A percentile compares a stretch with the other conserved stretches of the same genome.
Conservation (phyloP, 2,797 vertebrate genomes). For the Paedocypris micromegethes region DNA sequence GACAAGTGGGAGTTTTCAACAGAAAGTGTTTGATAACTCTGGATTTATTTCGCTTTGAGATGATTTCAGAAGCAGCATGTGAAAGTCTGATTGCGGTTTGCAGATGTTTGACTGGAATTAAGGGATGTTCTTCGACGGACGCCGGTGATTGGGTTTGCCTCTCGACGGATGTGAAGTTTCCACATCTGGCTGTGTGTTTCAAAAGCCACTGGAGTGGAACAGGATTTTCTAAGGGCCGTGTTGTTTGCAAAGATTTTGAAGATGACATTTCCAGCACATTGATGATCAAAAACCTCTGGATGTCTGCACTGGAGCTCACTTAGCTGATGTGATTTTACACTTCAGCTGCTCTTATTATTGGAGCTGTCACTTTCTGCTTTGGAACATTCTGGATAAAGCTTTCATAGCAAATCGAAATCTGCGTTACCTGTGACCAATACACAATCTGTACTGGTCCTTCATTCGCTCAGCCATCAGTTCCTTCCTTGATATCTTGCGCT, state of each 20-base stretch:
- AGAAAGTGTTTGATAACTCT: conserved; percentile 30
- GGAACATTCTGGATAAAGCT: background rate
- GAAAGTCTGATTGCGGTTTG: no score
- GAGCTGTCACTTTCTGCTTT: conserved; percentile 27
- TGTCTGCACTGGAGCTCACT: background rate
- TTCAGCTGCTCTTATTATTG: conserved; percentile 2
- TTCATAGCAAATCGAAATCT: conserved; percentile 10
- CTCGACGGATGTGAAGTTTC: no score
- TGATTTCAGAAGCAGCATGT: background rate
- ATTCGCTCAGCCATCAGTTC: conserved; percentile 10
- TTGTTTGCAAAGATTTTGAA: conserved; percentile 25
- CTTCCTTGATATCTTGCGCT: background rate
- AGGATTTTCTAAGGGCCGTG: background rate
- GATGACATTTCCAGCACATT: conserved; percentile 22
- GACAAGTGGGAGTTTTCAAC: conserved; percentile 22
- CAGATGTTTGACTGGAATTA: no score
- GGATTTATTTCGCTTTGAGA: conserved; percentile 1
- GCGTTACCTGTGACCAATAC: conserved; percentile 20
- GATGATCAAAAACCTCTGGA: background rate
- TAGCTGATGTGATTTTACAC: background rate
- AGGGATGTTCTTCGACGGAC: no score
- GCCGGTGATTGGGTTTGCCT: no score
- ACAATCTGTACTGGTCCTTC: conserved; percentile 7
- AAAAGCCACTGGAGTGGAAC: conserved; percentile 8
- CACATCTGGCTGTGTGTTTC: background rate